phyloP scores from a whole-genome alignment of 2,888 invertebrate genomes.

The Drosophila longiperda region DNA sequence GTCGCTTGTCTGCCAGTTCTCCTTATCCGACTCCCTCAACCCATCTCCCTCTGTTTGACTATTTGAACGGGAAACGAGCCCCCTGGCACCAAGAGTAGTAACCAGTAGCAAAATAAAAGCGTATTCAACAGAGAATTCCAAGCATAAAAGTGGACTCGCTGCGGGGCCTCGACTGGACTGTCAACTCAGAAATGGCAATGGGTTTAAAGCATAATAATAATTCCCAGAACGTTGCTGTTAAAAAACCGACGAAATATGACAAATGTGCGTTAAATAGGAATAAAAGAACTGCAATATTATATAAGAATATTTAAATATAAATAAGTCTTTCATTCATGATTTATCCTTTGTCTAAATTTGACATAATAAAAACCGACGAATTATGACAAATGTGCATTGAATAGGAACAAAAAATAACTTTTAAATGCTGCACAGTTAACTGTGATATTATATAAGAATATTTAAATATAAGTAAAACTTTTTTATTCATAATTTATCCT shows the following conservation, averaged over 20 bases:
- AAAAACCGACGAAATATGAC: constrained; percentile 7
- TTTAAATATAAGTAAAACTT: neutral
- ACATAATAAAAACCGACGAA: neutral
- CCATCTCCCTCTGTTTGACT: constrained; percentile 17
- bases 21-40: neutral
- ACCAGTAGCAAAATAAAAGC: constrained; percentile 29
- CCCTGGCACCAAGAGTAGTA: constrained; percentile 29
- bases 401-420: too few species aligned
- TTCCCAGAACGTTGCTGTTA: constrained; percentile 9
- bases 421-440: neutral
- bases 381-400: constrained; percentile 8
- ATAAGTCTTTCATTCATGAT: neutral
- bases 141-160: constrained; percentile 31
- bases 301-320: neutral
- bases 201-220: constrained; percentile 25
- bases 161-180: constrained; percentile 5
- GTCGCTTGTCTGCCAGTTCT: constrained; percentile 13
- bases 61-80: constrained; percentile 43
- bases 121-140: constrained; percentile 31
- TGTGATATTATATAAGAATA: neutral
- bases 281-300: neutral
- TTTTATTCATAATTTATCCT: neutral
- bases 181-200: constrained; percentile 17
- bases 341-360: neutral
- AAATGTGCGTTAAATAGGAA: constrained; percentile 6